These are phyloP conservation scores for Gobio gobio DNA, from an alignment of 2,113 vertebrate genomes.

Conservation along the genomic window DNA sequence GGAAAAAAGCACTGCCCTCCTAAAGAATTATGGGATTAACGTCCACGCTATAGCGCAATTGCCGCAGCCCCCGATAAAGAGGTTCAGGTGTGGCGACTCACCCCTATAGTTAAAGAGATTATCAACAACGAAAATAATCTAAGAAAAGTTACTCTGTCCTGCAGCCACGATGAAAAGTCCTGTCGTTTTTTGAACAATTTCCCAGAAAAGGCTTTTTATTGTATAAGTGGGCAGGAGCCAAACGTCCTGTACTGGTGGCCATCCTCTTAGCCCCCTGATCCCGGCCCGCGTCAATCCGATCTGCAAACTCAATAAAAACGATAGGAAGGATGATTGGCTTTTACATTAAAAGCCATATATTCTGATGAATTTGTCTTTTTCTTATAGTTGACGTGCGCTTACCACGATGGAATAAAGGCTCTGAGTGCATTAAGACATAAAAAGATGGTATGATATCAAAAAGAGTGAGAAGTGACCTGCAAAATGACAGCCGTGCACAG, in stretches of 20 bases:
- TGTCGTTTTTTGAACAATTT: slow-evolving; percentile 73
- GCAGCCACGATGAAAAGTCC: slow-evolving; percentile 70
- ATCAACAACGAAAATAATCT: slow-evolving; percentile 80
- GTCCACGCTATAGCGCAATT: slow-evolving; percentile 58
- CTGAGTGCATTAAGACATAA: slow-evolving; percentile 55
- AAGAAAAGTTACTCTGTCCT: slow-evolving; percentile 75
- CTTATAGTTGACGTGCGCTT: slow-evolving; percentile 61
- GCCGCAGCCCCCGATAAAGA: slow-evolving; percentile 65
- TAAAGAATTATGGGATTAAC: slow-evolving; percentile 74
- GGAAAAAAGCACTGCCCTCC: slow-evolving; percentile 55
- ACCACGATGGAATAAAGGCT: slow-evolving; percentile 60
- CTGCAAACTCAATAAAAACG: slow-evolving; percentile 88
- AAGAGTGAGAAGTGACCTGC: slow-evolving; percentile 22
- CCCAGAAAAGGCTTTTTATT: slow-evolving; percentile 85
- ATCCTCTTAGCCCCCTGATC: slow-evolving; percentile 79
- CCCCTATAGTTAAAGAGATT: slow-evolving; percentile 83
- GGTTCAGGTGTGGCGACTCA: slow-evolving; percentile 72
- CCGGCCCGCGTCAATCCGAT: slow-evolving; percentile 67
- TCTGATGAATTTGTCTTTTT: slow-evolving; percentile 85
- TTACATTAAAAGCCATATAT: slow-evolving; percentile 88
- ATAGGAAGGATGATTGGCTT: slow-evolving; percentile 73
- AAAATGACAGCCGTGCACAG: not conserved
- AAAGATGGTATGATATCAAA: slow-evolving; percentile 56
- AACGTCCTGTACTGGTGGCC: slow-evolving; percentile 65
- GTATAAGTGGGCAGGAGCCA: slow-evolving; percentile 70